Base-by-base conservation (phyloP, 2,113 vertebrate species). In the Ctenomys sociabilis region DNA sequence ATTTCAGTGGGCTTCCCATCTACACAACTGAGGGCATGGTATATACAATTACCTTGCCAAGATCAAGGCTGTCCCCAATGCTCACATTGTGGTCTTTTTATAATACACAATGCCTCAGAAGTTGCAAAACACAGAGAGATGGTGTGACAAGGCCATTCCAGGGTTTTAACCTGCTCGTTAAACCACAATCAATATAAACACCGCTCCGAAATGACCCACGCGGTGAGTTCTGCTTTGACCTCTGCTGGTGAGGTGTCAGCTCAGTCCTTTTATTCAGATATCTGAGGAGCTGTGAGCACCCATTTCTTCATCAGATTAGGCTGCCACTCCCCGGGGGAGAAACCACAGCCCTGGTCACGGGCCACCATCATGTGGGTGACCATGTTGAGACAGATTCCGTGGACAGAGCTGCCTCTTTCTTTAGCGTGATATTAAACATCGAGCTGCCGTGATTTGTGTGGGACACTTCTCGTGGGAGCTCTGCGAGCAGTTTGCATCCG, bases 301-400 rank as follows among this genome's bases (percentile, higher is more conserved):
- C 4, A 0, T 17, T 11, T 40, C 35, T 0, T 2, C 64, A 8
- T 43, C 35, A 19, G 35, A 24, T 8, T 26, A 24, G 57, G 11
- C 5, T 7, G 40, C 3, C 14, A 6, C 40, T 43, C 40, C 73
- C 80, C 6, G 13, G 28, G 40, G 81, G 32, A 54, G 86, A 3
- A 17, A 0, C 1, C 17, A 68, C 4, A 26, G 30, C 30, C 5
- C 1, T 10, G 8, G 16, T 4, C 2, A 30, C 4, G 7, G 63
- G 64, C 26, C 8, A 17, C 14, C 37, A 0, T 43, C 22, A 3
- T 10, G 16, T 40, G 17, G 7, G 66, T 49, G 1, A 4, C 49
- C 32, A 11, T 4, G 19, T 0, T 28, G 84, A 82, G 73, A 37
- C 45, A 7, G 57, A 43, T 21, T 26, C 45, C 22, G 30, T 11